Evolutionary conservation across 2,797 vertebrate genomes (phyloP).

Genomic region (Urophycis tenuis): DNA sequence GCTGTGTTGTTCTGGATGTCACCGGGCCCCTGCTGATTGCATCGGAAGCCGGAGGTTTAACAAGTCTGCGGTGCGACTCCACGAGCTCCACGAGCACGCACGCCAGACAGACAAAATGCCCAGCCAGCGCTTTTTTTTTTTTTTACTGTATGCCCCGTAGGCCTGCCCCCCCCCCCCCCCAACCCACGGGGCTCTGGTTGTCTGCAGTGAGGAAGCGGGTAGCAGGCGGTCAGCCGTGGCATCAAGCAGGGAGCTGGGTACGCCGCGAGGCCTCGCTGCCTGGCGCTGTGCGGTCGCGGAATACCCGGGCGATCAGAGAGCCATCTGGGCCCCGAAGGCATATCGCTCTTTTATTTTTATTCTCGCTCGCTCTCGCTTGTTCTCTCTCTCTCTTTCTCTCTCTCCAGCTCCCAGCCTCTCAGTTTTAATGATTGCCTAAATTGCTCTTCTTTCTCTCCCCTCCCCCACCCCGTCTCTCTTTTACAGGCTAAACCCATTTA

Average conservation of each 20-base stretch:
- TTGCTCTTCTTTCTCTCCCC: slow-evolving; percentile 33
- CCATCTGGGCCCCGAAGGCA: slow-evolving; percentile 55
- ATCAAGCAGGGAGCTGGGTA: slow-evolving; percentile 39
- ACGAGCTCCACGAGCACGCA: neutral
- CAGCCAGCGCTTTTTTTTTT: neutral
- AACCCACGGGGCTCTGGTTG: no score
- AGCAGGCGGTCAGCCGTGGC: slow-evolving; percentile 24
- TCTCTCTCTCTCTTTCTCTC: neutral
- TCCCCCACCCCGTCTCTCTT: slow-evolving; percentile 37
- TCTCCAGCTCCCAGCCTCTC: slow-evolving; percentile 26
- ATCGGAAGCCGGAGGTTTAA: slow-evolving; percentile 11
- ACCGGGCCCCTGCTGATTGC: no score
- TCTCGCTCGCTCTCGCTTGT: slow-evolving; percentile 28
- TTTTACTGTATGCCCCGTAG: neutral
- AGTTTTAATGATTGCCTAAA: slow-evolving; percentile 65
- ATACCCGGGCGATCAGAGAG: slow-evolving; percentile 27
- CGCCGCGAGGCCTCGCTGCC: slow-evolving; percentile 25
- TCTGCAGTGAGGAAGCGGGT: slow-evolving; percentile 27
- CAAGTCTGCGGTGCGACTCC: slow-evolving; percentile 17
- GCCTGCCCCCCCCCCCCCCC: slow-evolving; percentile 3
- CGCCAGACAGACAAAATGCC: neutral
- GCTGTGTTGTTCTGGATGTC: neutral
- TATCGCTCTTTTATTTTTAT: slow-evolving; percentile 20
- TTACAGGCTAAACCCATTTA: slow-evolving; percentile 81
- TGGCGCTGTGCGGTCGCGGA: slow-evolving; percentile 33